These are phyloP conservation scores for Globodera ellingtonae DNA, from an alignment of 1,140 invertebrate species.

Conservation along the genomic window DNA sequence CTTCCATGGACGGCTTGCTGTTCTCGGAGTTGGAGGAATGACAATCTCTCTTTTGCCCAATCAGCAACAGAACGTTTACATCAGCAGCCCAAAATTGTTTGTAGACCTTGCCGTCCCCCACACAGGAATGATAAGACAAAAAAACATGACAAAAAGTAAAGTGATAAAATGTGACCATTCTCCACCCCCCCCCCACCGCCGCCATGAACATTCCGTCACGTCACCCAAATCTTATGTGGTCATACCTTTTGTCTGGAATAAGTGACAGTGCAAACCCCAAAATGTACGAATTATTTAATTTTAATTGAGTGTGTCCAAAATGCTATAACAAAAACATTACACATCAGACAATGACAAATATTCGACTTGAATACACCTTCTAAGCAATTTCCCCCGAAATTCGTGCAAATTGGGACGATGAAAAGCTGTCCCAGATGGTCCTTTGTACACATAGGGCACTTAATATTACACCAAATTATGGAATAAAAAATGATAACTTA, in stretches of 20 bases:
- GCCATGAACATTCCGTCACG: not conserved
- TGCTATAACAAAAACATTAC: conserved; percentile 8
- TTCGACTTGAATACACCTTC: conserved; percentile 6
- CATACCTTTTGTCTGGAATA: not conserved
- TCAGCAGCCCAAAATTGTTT: too few relatives aligned
- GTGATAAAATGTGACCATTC: not conserved
- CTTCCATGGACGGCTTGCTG: not conserved
- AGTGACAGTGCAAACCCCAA: not conserved
- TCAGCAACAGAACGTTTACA: too few relatives aligned
- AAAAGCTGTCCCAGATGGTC: not conserved
- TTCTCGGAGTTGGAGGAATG: not conserved
- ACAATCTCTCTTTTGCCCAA: too few relatives aligned
- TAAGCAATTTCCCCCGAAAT: conserved; percentile 1
- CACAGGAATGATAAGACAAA: not conserved
- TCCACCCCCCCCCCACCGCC: not conserved
- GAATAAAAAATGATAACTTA: not conserved
- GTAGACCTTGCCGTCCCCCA: too few relatives aligned
- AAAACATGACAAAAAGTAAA: not conserved
- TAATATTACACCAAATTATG: conserved; percentile 3
- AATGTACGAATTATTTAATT: not conserved
- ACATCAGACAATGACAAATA: conserved; percentile 18
- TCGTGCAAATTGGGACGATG: conserved; percentile 1
- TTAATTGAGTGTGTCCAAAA: not conserved
- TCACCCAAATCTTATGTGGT: not conserved
- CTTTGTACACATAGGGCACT: conserved; percentile 21